Conservation (phyloP, 2,113 vertebrate species). For the Pithys albifrons region DNA sequence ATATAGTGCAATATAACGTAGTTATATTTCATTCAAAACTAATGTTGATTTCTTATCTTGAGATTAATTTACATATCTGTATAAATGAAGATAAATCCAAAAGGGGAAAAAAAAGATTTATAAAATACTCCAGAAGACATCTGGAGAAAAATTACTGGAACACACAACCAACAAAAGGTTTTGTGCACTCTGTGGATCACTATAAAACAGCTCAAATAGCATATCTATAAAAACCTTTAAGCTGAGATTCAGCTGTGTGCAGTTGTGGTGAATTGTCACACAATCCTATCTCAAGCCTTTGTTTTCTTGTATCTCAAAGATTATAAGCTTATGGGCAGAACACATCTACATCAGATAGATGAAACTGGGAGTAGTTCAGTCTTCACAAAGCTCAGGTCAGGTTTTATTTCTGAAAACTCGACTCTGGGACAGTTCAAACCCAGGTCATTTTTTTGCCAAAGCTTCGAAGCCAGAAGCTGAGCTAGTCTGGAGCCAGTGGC, state of each 20-base stretch:
- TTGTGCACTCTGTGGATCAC: background rate
- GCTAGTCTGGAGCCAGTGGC: background rate
- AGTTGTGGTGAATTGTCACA: background rate
- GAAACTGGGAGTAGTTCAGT: background rate
- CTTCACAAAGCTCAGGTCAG: background rate
- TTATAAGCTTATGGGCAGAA: background rate
- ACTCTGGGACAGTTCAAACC: conserved; percentile 23
- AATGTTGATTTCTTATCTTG: background rate
- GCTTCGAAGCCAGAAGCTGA: background rate
- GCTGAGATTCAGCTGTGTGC: background rate
- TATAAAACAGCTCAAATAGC: background rate
- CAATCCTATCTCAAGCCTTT: background rate
- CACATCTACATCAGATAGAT: background rate
- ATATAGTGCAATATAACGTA: background rate
- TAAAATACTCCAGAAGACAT: background rate
- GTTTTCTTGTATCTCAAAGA: background rate
- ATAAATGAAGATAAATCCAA: background rate
- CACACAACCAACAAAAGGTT: background rate
- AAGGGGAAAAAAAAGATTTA: background rate
- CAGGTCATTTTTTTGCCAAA: conserved; percentile 25
- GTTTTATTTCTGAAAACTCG: background rate
- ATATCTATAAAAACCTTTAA: background rate
- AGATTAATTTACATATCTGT: background rate
- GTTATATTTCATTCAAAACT: background rate
- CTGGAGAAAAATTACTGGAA: background rate